Evolutionary conservation across 2,888 invertebrate genomes (phyloP).

Genomic region (Chaetogeoica ovagalla): DNA sequence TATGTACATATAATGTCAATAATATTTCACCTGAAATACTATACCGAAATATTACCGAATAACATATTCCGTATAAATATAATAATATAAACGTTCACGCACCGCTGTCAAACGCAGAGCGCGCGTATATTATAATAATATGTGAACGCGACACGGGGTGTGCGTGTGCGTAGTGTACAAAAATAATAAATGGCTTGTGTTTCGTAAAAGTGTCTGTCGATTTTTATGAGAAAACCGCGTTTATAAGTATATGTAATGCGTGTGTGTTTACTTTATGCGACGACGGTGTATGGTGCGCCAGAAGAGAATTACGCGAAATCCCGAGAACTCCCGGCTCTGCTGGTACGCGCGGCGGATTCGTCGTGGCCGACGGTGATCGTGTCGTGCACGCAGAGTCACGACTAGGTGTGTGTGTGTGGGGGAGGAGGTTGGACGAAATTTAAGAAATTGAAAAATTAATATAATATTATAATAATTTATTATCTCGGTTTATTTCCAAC

Average conservation of each 20-base stretch:
- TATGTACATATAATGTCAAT: not conserved
- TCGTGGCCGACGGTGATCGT: no score
- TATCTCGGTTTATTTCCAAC: no score
- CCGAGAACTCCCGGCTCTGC: no score
- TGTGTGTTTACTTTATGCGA: not conserved
- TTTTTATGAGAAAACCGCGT: slow-evolving; percentile 26
- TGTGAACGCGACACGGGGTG: not conserved
- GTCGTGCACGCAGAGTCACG: no score
- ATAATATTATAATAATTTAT: no score
- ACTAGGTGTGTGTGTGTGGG: no score
- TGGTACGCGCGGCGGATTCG: no score
- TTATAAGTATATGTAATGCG: not conserved
- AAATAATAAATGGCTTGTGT: slow-evolving; percentile 51
- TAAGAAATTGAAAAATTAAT: no score
- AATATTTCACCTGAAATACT: slow-evolving; percentile 48
- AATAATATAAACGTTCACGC: not conserved
- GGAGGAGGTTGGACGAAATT: no score
- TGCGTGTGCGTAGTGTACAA: slow-evolving; percentile 8
- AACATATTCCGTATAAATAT: slow-evolving; percentile 11
- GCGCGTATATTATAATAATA: not conserved
- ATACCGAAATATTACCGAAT: slow-evolving; percentile 27
- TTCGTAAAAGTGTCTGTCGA: slow-evolving; percentile 47
- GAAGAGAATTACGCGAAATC: no score
- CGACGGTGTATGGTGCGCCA: not conserved
- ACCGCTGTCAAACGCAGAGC: slow-evolving; percentile 47